Evolutionary conservation across 64 coral and sea anemone species (phyloP).

Genomic region (Astreopora myriophthalma): DNA sequence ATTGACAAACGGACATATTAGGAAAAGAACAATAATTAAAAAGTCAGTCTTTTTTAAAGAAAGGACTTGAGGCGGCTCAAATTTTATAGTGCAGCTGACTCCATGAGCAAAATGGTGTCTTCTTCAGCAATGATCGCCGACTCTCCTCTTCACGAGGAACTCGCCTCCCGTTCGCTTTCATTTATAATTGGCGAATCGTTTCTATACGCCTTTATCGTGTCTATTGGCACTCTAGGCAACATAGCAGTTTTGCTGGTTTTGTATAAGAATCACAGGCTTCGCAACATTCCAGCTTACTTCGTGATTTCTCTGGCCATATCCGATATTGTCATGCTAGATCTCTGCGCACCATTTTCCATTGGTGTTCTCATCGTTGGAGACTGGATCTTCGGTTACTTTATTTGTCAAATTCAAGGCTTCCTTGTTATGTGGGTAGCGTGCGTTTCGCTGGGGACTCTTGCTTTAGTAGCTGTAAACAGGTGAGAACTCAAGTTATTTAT

Average conservation of each 20-base stretch:
- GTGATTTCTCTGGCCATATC: constrained; percentile 70
- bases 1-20: too few relatives aligned
- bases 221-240: constrained; percentile 43
- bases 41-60: too few relatives aligned
- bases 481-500: constrained; percentile 22
- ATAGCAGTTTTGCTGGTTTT: constrained; percentile 48
- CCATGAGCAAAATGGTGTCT: background rate
- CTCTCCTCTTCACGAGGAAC: constrained; percentile 7
- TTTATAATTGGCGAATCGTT: constrained; percentile 6
- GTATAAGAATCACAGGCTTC: constrained; percentile 63
- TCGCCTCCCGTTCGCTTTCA: background rate
- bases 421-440: constrained; percentile 46
- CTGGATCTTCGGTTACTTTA: constrained; percentile 31
- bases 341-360: constrained; percentile 61
- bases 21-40: too few relatives aligned
- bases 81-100: too few relatives aligned
- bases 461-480: constrained; percentile 60
- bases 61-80: too few relatives aligned
- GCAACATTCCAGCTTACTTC: constrained; percentile 63
- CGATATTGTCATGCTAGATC: constrained; percentile 52
- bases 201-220: constrained; percentile 36
- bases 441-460: constrained; percentile 64
- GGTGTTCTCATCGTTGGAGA: constrained; percentile 18
- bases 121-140: background rate
- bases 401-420: constrained; percentile 73